Base-by-base conservation (phyloP, 2,113 vertebrate genomes). In the Atherinomorus stipes region DNA sequence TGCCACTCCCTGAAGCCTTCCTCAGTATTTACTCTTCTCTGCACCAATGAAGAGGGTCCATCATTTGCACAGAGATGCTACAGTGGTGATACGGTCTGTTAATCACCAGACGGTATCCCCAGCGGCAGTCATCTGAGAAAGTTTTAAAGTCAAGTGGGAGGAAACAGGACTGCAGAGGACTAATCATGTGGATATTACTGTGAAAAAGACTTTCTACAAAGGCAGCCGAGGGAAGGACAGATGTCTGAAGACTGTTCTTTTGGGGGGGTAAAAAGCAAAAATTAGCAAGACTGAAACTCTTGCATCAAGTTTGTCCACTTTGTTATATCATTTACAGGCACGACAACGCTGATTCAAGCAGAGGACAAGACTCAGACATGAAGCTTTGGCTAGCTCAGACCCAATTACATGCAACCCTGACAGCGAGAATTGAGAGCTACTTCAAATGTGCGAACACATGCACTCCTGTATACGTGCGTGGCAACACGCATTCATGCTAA, bases 321-420 rank as follows among this genome's bases (percentile, higher is more conserved):
- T 50, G 66, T 9, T 23, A 34, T 16, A 50, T 49, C 68, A 53
- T 64, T 81, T 59, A 71, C 22, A 47, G 69, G 49, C 78, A 54
- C 63, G 71, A 78, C 64, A 56, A 3, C 56, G 73, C 75, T 85
- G 86, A 88, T 89, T 84, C 62, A 89, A 90, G 84, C 73, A 70
- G 59, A 34, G 84, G 66, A 82, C 78, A 88, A 85, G 69, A 71
- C 51, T 53, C 64, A 77, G 56, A 83, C 78, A 81, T 85, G 1
- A 75, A 76, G 71, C 31, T 56, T 74, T 13, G 10, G 51, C 71
- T 80, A 79, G 71, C 83, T 84, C 58, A 57, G 25, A 58, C 62
- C 71, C 85, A 88, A 75, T 81, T 86, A 83, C 69, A 59, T 58
- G 49, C 51, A 61, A 54, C 22, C n/a, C 8, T 75, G 71, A 71